These are phyloP conservation scores for Diabrotica undecimpunctata DNA, from an alignment of 1,140 invertebrate genomes.

Conservation along the genomic window DNA sequence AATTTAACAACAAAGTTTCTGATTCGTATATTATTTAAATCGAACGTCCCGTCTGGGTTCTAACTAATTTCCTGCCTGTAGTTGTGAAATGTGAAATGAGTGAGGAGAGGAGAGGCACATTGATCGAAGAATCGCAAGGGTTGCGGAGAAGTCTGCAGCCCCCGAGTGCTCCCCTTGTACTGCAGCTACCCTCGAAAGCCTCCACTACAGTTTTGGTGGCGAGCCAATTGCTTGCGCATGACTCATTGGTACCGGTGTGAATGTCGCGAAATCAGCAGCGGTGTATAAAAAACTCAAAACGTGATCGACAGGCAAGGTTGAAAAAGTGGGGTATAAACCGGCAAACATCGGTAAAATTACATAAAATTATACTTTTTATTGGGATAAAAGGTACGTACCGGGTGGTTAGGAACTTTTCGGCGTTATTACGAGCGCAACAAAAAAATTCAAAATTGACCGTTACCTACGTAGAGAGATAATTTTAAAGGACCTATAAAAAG, in stretches of 20 bases:
- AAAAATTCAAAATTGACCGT: too few relatives aligned
- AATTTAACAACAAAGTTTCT: not conserved
- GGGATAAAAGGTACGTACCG: too few relatives aligned
- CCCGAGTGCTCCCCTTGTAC: constrained; percentile 44
- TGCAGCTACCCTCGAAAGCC: constrained; percentile 33
- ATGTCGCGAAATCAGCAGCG: constrained; percentile 10
- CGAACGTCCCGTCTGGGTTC: constrained; percentile 4
- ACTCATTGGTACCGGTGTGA: constrained; percentile 12
- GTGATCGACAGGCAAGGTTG: too few relatives aligned
- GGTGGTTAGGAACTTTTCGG: too few relatives aligned
- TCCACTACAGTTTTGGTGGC: constrained; percentile 22
- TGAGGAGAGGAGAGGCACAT: constrained; percentile 31
- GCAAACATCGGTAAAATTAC: too few relatives aligned
- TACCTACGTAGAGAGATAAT: too few relatives aligned
- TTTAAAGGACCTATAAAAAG: too few relatives aligned
- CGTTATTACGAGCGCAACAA: too few relatives aligned
- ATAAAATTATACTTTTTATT: too few relatives aligned
- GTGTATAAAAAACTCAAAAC: not conserved
- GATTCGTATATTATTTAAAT: not conserved
- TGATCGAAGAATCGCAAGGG: constrained; percentile 40
- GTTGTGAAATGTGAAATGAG: constrained; percentile 21
- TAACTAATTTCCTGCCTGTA: constrained; percentile 15
- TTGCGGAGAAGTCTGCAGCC: constrained; percentile 45
- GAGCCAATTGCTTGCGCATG: constrained; percentile 24
- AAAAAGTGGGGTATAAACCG: too few relatives aligned